Evolutionary conservation across 2,113 vertebrate genomes (phyloP).

Genomic region (Silurus meridionalis): DNA sequence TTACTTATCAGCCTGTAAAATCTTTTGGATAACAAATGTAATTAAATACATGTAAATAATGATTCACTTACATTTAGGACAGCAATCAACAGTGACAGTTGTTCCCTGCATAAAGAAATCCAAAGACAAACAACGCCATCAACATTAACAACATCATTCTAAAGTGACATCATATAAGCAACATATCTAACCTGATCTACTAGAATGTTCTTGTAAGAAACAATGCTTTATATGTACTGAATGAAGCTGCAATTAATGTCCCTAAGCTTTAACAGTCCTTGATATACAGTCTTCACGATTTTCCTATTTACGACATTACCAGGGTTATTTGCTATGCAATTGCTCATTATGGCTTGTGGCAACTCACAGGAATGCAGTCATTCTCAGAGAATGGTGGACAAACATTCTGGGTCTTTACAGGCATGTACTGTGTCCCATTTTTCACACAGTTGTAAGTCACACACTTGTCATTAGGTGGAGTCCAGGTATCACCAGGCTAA

Average conservation of each 20-base stretch:
- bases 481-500: slow-evolving; percentile 72
- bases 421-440: slow-evolving; percentile 54
- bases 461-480: slow-evolving; percentile 64
- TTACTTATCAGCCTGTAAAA: neutral
- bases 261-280: too few relatives aligned
- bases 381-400: slow-evolving; percentile 64
- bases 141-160: neutral
- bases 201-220: neutral
- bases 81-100: neutral
- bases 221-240: too few relatives aligned
- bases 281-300: neutral
- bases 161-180: neutral
- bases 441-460: slow-evolving; percentile 72
- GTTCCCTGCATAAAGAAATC: slow-evolving; percentile 4
- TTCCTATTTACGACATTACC: neutral
- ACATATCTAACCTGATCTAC: neutral
- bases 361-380: slow-evolving; percentile 73
- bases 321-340: neutral
- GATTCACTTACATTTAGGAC: slow-evolving; percentile 8
- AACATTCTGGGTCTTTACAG: slow-evolving; percentile 55
- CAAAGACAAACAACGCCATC: neutral
- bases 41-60: neutral
- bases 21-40: neutral
- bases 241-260: too few relatives aligned
- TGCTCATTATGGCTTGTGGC: neutral